Conservation (phyloP, 2,888 invertebrate genomes). For the Calliphora vomitoria region DNA sequence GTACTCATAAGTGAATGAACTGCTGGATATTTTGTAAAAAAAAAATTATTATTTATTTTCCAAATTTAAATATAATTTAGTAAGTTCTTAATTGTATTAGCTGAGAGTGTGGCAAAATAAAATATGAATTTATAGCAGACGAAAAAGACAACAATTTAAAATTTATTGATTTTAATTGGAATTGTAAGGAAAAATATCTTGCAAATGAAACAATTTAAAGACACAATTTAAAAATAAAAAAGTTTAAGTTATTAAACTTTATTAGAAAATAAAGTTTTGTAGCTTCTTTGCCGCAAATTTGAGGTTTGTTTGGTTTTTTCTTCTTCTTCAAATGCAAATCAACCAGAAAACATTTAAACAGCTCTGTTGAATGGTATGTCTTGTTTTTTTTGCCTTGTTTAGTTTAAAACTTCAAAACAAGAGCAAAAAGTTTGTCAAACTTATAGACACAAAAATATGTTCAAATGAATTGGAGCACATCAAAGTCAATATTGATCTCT, state of each 20-base stretch:
- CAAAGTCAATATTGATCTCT: constrained; percentile 58
- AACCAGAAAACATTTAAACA: not conserved
- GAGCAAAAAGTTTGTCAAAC: not conserved
- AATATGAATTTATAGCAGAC: not conserved
- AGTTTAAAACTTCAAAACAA: not conserved
- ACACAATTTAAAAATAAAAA: not conserved
- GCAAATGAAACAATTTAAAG: not conserved
- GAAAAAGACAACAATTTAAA: not conserved
- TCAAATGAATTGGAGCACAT: constrained; percentile 27
- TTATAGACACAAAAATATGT: not conserved
- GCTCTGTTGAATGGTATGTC: not conserved
- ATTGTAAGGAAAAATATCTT: no score
- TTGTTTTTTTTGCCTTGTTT: not conserved
- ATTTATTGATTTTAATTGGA: constrained; percentile 1
- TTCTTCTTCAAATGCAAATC: not conserved
- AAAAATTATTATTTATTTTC: constrained; percentile 15
- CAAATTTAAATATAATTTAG: constrained; percentile 22
- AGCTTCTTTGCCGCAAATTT: not conserved
- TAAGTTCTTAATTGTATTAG: constrained; percentile 22
- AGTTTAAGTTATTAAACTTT: not conserved
- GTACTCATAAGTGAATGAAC: not conserved
- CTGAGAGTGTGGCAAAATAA: constrained; percentile 1
- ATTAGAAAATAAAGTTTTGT: not conserved
- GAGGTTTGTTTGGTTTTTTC: not conserved
- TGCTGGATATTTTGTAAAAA: not conserved